Evolutionary conservation across 2,113 vertebrate genomes (phyloP), one percentile per base, ranked within the genome.

Genomic region (Phoxinus phoxinus): DNA sequence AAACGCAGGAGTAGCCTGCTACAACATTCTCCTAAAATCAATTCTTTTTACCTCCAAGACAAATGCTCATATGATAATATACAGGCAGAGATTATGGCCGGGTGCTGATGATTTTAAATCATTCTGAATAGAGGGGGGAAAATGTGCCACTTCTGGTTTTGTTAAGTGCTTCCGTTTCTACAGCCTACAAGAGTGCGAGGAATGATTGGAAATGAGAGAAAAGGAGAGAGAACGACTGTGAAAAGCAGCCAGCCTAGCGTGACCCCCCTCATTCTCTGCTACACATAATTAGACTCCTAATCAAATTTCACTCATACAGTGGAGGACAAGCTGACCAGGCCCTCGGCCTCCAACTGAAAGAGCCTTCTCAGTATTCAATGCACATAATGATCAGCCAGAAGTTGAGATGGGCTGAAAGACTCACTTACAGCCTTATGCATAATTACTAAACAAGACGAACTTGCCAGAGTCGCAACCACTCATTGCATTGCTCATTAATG

Each of bases 231-330:
- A 59, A 84, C 35, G 58, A 23, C 32, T 72, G 67, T 32, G 27
- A 82, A 83, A 82, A 67, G 74, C 27, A 85, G 73, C 56, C 10
- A 85, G 73, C 72, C 84, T 67, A 41, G 79, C 32, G n/a, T 63
- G 79, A 76, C 56, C 71, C 35, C 23, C 78, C 78, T 61, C 77
- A 58, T 76, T 75, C 71, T 63, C 58, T 81, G 44, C 85, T 48
- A 72, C 81, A 84, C 72, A 69, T 76, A 84, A 79, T 87, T 83
- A 78, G 48, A 37, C 73, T 30, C 48, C 85, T 87, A 76, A 88
- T 85, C 72, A 88, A 46, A 81, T 71, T 79, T 81, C 41, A 61
- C 73, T 76, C 61, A 25, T 67, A 86, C 75, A 74, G 65, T 53
- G 17, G 37, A 88, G 65, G 73, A 83, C 51, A 44, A 85, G 84